Evolutionary conservation across 2,113 vertebrate species (phyloP), one percentile per base, ranked within the genome.

Genomic region (Oplegnathus fasciatus): DNA sequence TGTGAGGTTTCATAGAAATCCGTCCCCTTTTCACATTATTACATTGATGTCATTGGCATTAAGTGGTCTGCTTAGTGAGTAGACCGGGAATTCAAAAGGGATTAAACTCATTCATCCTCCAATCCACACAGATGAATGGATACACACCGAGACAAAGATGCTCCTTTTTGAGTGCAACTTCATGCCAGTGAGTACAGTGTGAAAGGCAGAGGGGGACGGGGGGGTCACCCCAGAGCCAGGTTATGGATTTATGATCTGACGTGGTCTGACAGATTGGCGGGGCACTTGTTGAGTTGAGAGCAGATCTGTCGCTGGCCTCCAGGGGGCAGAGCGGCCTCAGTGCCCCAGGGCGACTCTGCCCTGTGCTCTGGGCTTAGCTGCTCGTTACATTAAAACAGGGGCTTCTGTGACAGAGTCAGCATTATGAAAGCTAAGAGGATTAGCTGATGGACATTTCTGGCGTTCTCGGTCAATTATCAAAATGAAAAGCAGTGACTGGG

Each of bases 341-440:
- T 50, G 74, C 42, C 78, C 80, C 74, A 4, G 52, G 82, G 48
- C 26, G 26, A 73, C 72, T 48, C 78, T 64, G 81, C 73, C 68
- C 85, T 66, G 82, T 70, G 61, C 86, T 88, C 60, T 74, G 73
- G 86, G 93, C 94, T 94, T 95, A 96, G 90, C 92, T 83, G 87
- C 93, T 91, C 57, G 92, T 91, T 95, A 95, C 93, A 95, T 95
- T 96, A 96, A 94, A 95, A 94, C 91, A 92, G 92, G 87, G 89
- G 90, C 94, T 95, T 95, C 93, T 93, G 94, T 94, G 92, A 94
- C 93, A 89, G 93, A 95, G 93, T 95, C 94, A 93, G 94, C 91
- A 95, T 96, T 95, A 95, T 93, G 88, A 92, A 94, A 91, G 85
- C 85, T 95, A 96, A 96, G 95, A 95, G 95, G 95, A 96, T 96